Evolutionary conservation across 2,113 vertebrate genomes (phyloP), one percentile per base, ranked within the genome.

Genomic region (Formicarius rufipectus): DNA sequence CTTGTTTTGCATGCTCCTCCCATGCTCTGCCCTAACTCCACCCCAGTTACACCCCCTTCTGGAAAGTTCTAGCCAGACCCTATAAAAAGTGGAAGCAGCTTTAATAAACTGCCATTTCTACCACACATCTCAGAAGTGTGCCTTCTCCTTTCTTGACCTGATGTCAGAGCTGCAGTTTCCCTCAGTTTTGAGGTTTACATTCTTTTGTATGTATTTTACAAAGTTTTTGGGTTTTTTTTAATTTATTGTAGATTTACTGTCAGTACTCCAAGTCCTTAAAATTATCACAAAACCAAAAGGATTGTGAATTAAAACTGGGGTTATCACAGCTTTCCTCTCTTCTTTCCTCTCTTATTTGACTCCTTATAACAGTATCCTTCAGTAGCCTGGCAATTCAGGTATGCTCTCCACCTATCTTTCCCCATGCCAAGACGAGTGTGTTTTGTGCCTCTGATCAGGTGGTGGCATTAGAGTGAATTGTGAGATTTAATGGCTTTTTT

Each of bases 221-320:
- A 7, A 52, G 25, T 30, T 71, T 23, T n/a, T n/a, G n/a, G n/a
- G n/a, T n/a, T n/a, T n/a, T n/a, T 75, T 67, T 3, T 52, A 44
- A 53, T 33, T 71, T 83, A 27, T 27, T 52, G 30, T 47, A 44
- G 10, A 59, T 73, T 87, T 77, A 55, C 25, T 42, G 25, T 45
- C 39, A 63, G 45, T 55, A 49, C 9, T 52, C 28, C 24, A 63
- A 72, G 25, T 37, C 16, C 31, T 55, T 71, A 40, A 84, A 73
- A 27, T 31, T 45, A 45, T n/a, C 35, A 79, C 24, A 56, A 77
- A 78, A 11, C 7, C 4, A 1, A 33, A 79, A 52, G 18, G 23
- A 42, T 22, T 0, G 0, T 42, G 33, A 79, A 83, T 75, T 45
- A 66, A 56, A 12, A 7, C 30, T 63, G 21, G 3, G 10, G 1